Conservation (phyloP, 2,797 vertebrate genomes). For the Furcifer pardalis region DNA sequence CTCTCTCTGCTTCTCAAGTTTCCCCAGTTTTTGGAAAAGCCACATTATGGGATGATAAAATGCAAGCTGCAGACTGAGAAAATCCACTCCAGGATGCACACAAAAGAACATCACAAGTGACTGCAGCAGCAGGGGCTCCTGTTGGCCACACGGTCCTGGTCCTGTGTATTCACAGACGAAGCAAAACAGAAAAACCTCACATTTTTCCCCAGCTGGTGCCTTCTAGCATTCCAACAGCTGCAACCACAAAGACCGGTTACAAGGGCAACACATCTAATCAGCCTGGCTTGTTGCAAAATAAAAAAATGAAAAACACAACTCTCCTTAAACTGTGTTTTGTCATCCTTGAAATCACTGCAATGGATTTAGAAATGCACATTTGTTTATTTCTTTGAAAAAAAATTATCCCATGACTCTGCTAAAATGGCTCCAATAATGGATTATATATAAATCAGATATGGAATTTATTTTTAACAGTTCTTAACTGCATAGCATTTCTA, state of each 20-base stretch:
- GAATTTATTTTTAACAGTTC: not conserved
- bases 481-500: not conserved
- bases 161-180: not conserved
- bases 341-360: not conserved
- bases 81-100: conserved; percentile 30
- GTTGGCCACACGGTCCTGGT: not conserved
- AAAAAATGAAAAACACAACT: not conserved
- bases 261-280: not conserved
- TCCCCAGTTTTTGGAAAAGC: conserved; percentile 52
- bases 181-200: not conserved
- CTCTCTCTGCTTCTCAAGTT: conserved; percentile 71
- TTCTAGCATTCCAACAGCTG: conserved; percentile 32
- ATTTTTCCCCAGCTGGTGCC: conserved; percentile 47
- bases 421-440: not conserved
- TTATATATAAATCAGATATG: not conserved
- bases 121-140: conserved; percentile 8
- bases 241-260: not conserved
- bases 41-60: conserved; percentile 41
- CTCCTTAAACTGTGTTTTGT: not conserved
- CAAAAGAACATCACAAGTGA: conserved; percentile 25
- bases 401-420: not conserved
- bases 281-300: not conserved
- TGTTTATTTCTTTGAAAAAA: too few species aligned
- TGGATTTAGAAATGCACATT: not conserved
- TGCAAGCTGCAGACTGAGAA: conserved; percentile 51